A percentile compares a stretch with the other conserved stretches of the same genome.
Evolutionary conservation across 1,140 invertebrate genomes (phyloP).

Genomic region (Sycophila sp.): DNA sequence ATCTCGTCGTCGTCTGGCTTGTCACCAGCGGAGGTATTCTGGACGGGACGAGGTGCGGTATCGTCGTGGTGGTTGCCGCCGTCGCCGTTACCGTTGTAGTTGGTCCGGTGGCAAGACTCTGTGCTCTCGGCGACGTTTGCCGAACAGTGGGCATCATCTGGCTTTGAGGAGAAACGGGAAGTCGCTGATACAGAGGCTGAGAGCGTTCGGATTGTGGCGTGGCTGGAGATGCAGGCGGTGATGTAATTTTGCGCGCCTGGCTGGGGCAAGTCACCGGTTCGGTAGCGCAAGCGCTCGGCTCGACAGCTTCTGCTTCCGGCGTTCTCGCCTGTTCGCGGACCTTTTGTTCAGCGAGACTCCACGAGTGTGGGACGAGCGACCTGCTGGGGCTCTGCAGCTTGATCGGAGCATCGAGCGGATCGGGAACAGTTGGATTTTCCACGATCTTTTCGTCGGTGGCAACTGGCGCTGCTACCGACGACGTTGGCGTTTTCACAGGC

Average conservation of each 20-base stretch:
- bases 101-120: slow-evolving; percentile 39
- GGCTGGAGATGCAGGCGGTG: slow-evolving; percentile 41
- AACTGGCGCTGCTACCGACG: background rate
- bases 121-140: slow-evolving; percentile 56
- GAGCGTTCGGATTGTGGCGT: slow-evolving; percentile 51
- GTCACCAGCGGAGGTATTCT: slow-evolving; percentile 51
- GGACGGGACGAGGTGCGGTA: slow-evolving; percentile 46
- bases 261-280: slow-evolving; percentile 39
- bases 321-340: slow-evolving; percentile 43
- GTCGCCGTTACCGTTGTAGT: slow-evolving; percentile 41
- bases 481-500: slow-evolving; percentile 51
- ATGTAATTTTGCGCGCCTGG: background rate
- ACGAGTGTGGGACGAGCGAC: slow-evolving; percentile 57
- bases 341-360: slow-evolving; percentile 54
- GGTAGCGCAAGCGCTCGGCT: slow-evolving; percentile 39
- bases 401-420: slow-evolving; percentile 28
- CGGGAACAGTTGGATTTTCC: slow-evolving; percentile 48
- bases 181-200: slow-evolving; percentile 58
- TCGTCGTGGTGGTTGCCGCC: background rate
- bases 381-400: slow-evolving; percentile 50
- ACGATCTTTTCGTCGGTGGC: slow-evolving; percentile 51
- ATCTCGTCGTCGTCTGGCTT: slow-evolving; percentile 49
- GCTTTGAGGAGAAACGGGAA: slow-evolving; percentile 56
- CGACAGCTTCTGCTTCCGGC: slow-evolving; percentile 42
- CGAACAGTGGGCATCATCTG: slow-evolving; percentile 56